Base-by-base conservation (phyloP, 2,888 invertebrate genomes). In the Ptilodon capucinus region DNA sequence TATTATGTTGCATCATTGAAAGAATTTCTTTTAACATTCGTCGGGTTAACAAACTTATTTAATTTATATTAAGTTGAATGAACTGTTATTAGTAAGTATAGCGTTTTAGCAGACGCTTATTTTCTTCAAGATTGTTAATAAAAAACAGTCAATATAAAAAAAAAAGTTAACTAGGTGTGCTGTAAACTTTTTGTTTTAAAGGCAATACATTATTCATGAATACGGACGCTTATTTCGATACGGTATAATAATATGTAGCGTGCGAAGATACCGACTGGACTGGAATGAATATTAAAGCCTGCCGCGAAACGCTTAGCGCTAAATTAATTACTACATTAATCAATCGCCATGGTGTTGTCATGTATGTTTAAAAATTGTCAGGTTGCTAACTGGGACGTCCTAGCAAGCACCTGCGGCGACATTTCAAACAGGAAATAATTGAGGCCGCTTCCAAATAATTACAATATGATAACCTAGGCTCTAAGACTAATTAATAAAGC, bases 361-460 rank as follows among this genome's bases (percentile, higher is more conserved):
- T 50, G 42, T 41, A 35, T 43, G 21, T 44, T 46, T 1, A 18
- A 63, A 46, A 38, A 46, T 17, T 57, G 39, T 50, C 49, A 54
- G 46, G 51, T 57, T 38, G 50, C 46, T 56, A 64, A 60, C 55
- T 52, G 60, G 64, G 64, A 66, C 67, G 49, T 55, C 51, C 41
- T 38, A 46, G 42, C 46, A 32, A 44, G 38, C 50, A 54, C 48
- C 48, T 47, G 47, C 39, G 44, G 62, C 59, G 60, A 54, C 59
- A 65, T 62, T 68, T 60, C 44, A 51, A 68, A 66, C 71, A 68
- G 51, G 60, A 52, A 54, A 57, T 52, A 53, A 65, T 61, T 48
- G 63, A 70, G 69, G 64, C 46, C 74, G 50, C 46, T 56, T 68
- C 67, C 55, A 52, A 66, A 65, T 63, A 46, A 54, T 51, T 49